A percentile compares a stretch with the other conserved stretches of the same genome.
phyloP scores from a whole-genome alignment of 2,888 invertebrate species.

The Drosophila subsilvestris region DNA sequence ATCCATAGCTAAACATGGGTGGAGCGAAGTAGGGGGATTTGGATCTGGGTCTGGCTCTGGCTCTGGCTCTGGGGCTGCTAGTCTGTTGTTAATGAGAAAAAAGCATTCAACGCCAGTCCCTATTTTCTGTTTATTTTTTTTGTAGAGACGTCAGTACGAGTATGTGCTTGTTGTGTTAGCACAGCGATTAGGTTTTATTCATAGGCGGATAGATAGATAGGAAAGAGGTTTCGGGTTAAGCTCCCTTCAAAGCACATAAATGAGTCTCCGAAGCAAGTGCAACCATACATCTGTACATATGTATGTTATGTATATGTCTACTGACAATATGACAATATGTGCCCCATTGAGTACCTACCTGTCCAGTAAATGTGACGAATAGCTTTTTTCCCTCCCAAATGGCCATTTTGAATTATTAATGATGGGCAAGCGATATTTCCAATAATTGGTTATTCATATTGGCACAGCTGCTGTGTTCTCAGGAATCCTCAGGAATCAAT shows the following conservation, averaged over 20 bases:
- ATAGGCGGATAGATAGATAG: neutral
- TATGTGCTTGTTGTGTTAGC: constrained; percentile 22
- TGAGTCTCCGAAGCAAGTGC: neutral
- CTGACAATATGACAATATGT: no score
- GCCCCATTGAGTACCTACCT: neutral
- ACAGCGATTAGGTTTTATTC: constrained; percentile 32
- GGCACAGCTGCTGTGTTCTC: constrained; percentile 44
- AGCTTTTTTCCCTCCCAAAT: neutral
- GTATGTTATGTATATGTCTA: neutral
- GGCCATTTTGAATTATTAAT: constrained; percentile 30
- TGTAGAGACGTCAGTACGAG: neutral
- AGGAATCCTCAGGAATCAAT: constrained; percentile 25
- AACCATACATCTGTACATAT: neutral
- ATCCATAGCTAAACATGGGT: constrained; percentile 17
- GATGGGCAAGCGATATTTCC: constrained; percentile 13
- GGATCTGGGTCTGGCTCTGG: constrained; percentile 13
- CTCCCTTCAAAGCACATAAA: neutral
- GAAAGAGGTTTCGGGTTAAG: neutral
- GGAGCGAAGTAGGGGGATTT: constrained; percentile 1
- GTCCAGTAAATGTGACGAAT: neutral
- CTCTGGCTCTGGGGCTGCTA: neutral
- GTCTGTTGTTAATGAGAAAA: constrained; percentile 22
- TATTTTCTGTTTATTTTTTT: neutral
- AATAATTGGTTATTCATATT: constrained; percentile 8
- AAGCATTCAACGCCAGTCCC: constrained; percentile 20